Percentiles rank a stretch among this genome's conserved stretches.
phyloP scores from a whole-genome alignment of 2,113 vertebrate species.

The Nicator chloris region DNA sequence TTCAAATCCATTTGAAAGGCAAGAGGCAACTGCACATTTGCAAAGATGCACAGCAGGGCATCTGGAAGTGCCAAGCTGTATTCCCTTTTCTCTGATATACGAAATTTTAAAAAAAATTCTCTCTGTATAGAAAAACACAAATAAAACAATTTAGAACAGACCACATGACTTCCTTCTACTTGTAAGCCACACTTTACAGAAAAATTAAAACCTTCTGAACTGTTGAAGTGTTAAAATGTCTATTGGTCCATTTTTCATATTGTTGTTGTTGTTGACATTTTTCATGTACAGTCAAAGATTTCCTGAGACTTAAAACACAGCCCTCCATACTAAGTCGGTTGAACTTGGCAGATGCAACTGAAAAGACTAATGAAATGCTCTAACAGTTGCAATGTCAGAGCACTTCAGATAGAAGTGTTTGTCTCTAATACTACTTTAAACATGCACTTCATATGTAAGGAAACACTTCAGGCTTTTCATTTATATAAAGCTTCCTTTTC shows the following conservation, averaged over 20 bases:
- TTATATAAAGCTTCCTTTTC: not conserved
- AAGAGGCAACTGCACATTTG: not conserved
- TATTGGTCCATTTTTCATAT: not conserved
- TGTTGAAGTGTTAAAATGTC: not conserved
- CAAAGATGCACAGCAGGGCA: not conserved
- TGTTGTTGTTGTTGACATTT: not conserved
- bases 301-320: not conserved
- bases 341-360: not conserved
- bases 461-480: not conserved
- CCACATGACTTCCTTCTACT: not conserved
- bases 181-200: not conserved
- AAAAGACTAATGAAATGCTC: not conserved
- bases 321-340: not conserved
- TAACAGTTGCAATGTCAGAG: not conserved
- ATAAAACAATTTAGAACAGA: not conserved
- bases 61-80: not conserved
- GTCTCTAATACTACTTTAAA: not conserved
- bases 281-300: not conserved
- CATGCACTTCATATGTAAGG: not conserved
- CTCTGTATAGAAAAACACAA: accelerated
- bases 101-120: not conserved
- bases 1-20: not conserved
- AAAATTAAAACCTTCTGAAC: not conserved
- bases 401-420: not conserved
- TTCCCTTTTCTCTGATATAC: not conserved